Evolutionary conservation across 2,797 vertebrate genomes (phyloP).

Genomic region (Manis pentadactyla): DNA sequence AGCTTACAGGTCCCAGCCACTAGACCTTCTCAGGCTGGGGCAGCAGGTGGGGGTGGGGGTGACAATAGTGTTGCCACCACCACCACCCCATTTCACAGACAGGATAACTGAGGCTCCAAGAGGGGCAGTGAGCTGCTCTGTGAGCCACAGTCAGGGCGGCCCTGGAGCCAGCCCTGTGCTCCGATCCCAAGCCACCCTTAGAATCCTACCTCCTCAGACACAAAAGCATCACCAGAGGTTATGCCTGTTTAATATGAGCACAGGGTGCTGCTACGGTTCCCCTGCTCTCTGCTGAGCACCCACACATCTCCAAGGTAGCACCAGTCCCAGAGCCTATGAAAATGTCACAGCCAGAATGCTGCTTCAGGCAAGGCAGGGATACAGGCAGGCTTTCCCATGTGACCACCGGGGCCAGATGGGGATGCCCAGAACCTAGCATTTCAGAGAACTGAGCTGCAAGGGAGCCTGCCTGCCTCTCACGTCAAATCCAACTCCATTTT

Average conservation of each 20-base stretch:
- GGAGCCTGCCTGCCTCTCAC: not conserved
- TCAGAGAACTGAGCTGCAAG: not conserved
- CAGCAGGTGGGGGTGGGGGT: not conserved
- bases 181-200: rapidly evolving
- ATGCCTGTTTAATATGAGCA: rapidly evolving
- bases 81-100: not conserved
- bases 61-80: rapidly evolving
- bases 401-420: no score
- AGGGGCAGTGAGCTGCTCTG: no score
- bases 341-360: not conserved
- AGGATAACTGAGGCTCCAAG: slow-evolving; percentile 8
- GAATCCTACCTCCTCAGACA: not conserved
- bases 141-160: not conserved
- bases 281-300: not conserved
- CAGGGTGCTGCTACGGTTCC: rapidly evolving
- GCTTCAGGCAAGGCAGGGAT: not conserved
- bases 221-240: not conserved
- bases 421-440: not conserved
- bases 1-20: not conserved
- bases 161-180: not conserved
- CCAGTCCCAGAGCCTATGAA: rapidly evolving
- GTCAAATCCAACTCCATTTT: no score
- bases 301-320: rapidly evolving
- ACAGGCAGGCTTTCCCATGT: not conserved
- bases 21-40: no score